phyloP scores from a whole-genome alignment of 2,113 vertebrate species.

The Saguinus imperator region DNA sequence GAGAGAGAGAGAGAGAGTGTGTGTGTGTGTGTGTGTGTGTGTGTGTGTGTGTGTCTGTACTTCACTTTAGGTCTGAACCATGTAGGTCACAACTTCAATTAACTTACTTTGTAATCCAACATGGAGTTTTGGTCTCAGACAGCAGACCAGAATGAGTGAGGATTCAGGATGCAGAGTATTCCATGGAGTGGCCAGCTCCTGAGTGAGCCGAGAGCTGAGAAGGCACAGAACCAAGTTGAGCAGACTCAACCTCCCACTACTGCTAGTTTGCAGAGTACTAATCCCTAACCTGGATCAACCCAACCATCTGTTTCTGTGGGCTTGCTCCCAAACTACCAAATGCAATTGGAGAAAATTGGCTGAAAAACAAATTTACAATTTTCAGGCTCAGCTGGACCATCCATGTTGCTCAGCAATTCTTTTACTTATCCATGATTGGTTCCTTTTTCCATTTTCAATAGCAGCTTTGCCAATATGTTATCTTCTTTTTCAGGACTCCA shows the following conservation, averaged over 20 bases:
- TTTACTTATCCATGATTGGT: conserved; percentile 41
- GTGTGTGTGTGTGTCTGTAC: rapidly evolving
- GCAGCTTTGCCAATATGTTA: conserved; percentile 23
- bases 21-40: not conserved
- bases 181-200: not conserved
- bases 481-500: conserved; percentile 9
- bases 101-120: not conserved
- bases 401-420: conserved; percentile 53
- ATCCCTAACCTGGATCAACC: conserved; percentile 62
- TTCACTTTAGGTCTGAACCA: not conserved
- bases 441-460: not conserved
- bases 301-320: conserved; percentile 73
- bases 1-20: no score
- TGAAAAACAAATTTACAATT: conserved; percentile 59
- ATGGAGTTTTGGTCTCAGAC: not conserved
- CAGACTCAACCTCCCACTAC: not conserved
- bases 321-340: conserved; percentile 69
- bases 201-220: not conserved
- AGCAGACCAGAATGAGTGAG: not conserved
- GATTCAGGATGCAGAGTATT: not conserved
- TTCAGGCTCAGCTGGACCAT: conserved; percentile 65
- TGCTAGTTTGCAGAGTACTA: conserved; percentile 10
- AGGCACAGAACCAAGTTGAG: not conserved
- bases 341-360: conserved; percentile 61
- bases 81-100: not conserved